phyloP scores from a whole-genome alignment of 1,140 invertebrate genomes.

The Drosophila sulfurigaster region DNA sequence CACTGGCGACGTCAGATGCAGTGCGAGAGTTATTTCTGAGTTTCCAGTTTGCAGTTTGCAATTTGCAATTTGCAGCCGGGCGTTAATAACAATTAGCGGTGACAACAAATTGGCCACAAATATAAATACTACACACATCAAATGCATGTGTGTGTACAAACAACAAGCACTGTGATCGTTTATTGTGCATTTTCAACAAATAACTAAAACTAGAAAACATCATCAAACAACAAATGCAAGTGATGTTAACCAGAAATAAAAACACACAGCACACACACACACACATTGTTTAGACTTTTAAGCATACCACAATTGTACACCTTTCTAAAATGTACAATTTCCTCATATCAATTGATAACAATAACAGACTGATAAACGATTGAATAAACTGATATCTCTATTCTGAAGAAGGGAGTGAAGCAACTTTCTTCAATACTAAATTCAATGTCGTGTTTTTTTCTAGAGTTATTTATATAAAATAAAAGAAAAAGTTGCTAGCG shows the following conservation, averaged over 20 bases:
- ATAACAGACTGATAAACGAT: constrained; percentile 6
- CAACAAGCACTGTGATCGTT: constrained; percentile 5
- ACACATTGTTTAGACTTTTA: background rate
- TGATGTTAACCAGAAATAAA: background rate
- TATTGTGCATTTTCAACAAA: background rate
- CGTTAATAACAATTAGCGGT: constrained; percentile 25
- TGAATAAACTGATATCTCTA: constrained; percentile 1
- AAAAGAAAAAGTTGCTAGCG: too few species aligned
- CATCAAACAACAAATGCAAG: background rate
- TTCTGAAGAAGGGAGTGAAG: background rate
- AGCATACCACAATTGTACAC: background rate
- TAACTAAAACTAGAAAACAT: background rate
- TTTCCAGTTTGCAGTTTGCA: too few species aligned
- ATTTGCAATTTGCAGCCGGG: too few species aligned
- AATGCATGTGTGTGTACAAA: background rate
- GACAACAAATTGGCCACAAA: constrained; percentile 20
- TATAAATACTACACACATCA: background rate
- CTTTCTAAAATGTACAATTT: background rate
- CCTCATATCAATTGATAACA: constrained; percentile 4
- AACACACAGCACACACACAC: background rate
- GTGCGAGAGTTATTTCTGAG: constrained; percentile 71
- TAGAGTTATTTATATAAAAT: too few species aligned
- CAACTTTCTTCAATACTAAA: background rate
- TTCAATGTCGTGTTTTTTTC: background rate
- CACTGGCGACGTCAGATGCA: constrained; percentile 73